Evolutionary conservation across 2,888 invertebrate genomes (phyloP), one percentile per base, ranked within the genome.

Genomic region (Incurvaria masculella): DNA sequence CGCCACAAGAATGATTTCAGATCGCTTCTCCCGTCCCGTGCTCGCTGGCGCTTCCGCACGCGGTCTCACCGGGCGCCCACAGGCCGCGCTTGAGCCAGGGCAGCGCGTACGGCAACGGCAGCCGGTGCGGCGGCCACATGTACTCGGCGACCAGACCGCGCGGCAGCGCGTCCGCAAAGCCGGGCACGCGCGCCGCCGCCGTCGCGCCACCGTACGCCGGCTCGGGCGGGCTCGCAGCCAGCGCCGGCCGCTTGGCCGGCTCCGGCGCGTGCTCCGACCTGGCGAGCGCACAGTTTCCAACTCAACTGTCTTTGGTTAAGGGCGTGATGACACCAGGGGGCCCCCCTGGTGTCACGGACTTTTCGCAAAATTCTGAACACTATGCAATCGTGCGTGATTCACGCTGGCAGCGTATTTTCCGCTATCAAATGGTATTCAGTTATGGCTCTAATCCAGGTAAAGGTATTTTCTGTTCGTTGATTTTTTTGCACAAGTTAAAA

Each of bases 61-160:
- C n/a, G n/a, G n/a, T 8, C 41, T 60, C 48, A 75, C 76, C 75
- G 46, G 76, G 76, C 0, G 69, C 64, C 76, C 76, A 76, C 8
- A 76, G 56, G 1, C 74, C 82, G 44, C 80, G 80, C 58, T 84
- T 88, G 51, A 82, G 72, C 88, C 82, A 90, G 1, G 86, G 84
- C 65, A 89, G 75, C 1, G 85, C 81, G 54, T 88, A 87, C 0
- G 88, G 84, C 55, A 89, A 81, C 1, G 86, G 83, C 49, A 79
- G 60, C n/a, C 80, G 59, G 51, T 72, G 68, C 44, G 85, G 84
- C 2, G 86, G 84, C 86, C 90, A 91, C 59, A 91, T 88, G 58
- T 91, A 90, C 69, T 91, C 91, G 64, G 91, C 89, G 8, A 90
- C 85, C 50, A 85, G 79, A 52, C 70, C 75, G 1, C 88, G 69